A percentile compares a stretch with the other conserved stretches of the same genome.
These are phyloP conservation scores for Cerceris ruficornis DNA, from an alignment of 2,888 invertebrate genomes.

Conservation along the genomic window DNA sequence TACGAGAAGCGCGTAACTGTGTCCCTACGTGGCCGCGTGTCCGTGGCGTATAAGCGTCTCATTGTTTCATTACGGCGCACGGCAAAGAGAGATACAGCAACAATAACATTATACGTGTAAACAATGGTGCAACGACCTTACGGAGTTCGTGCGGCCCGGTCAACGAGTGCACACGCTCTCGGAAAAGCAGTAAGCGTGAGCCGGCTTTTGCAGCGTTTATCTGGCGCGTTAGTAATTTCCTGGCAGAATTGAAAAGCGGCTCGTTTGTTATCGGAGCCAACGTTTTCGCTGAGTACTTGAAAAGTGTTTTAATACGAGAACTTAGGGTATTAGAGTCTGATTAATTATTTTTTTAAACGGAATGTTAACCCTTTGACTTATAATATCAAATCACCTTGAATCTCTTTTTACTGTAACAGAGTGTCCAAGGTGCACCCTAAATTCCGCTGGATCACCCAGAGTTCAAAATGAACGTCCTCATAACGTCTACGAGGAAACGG, in stretches of 20 bases:
- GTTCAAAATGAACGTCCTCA: no score
- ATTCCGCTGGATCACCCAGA: no score
- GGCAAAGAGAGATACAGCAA: conserved; percentile 59
- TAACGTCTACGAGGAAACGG: no score
- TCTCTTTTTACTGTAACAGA: no score
- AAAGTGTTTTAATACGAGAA: no score
- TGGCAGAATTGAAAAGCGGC: not conserved
- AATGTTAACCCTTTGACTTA: no score
- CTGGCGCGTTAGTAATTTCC: not conserved
- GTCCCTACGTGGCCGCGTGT: conserved; percentile 19
- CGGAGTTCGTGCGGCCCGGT: conserved; percentile 19
- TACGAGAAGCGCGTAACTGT: conserved; percentile 6
- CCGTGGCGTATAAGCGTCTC: conserved; percentile 50
- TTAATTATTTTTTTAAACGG: no score
- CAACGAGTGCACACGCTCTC: conserved; percentile 33
- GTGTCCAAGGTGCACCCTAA: no score
- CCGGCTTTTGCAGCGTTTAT: not conserved
- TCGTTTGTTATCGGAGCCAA: no score
- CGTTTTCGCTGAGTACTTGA: no score
- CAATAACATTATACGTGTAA: conserved; percentile 64
- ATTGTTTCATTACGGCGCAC: conserved; percentile 58
- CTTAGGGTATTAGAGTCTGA: no score
- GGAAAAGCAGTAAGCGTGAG: conserved; percentile 1
- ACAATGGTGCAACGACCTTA: conserved; percentile 66
- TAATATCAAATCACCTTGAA: no score